Percentiles rank a stretch among this genome's conserved stretches.
These are phyloP conservation scores for Ernsta delagoae DNA, from an alignment of 2,888 invertebrate species.

Conservation along the genomic window DNA sequence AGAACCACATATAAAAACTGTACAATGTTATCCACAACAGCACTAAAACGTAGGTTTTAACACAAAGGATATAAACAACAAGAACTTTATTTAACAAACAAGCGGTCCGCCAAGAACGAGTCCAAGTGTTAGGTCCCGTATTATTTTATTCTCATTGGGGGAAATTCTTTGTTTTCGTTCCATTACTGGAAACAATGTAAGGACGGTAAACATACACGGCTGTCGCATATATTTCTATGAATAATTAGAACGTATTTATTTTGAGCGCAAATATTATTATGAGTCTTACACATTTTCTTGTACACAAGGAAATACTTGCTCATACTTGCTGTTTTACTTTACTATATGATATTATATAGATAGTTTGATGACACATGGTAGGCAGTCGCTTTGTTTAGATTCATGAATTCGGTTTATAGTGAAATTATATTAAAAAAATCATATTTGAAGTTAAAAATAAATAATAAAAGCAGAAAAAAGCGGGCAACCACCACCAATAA, in stretches of 20 bases:
- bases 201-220: constrained; percentile 5
- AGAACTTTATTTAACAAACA: background rate
- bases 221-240: constrained; percentile 7
- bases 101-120: background rate
- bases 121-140: background rate
- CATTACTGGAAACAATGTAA: constrained; percentile 18
- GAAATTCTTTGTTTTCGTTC: constrained; percentile 37
- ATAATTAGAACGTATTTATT: constrained; percentile 3
- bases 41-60: background rate
- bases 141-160: constrained; percentile 28
- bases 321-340: background rate
- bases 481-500: too few relatives aligned
- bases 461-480: too few relatives aligned
- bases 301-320: constrained; percentile 13
- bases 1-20: background rate
- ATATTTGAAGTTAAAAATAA: too few relatives aligned
- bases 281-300: constrained; percentile 13
- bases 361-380: constrained; percentile 9
- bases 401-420: background rate
- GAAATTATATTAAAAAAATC: too few relatives aligned
- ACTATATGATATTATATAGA: background rate
- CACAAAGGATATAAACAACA: constrained; percentile 7
- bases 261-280: background rate
- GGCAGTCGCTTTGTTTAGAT: constrained; percentile 1
- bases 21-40: background rate